Conservation (phyloP, 2,888 invertebrate genomes). For the Sipunculus nudus region DNA sequence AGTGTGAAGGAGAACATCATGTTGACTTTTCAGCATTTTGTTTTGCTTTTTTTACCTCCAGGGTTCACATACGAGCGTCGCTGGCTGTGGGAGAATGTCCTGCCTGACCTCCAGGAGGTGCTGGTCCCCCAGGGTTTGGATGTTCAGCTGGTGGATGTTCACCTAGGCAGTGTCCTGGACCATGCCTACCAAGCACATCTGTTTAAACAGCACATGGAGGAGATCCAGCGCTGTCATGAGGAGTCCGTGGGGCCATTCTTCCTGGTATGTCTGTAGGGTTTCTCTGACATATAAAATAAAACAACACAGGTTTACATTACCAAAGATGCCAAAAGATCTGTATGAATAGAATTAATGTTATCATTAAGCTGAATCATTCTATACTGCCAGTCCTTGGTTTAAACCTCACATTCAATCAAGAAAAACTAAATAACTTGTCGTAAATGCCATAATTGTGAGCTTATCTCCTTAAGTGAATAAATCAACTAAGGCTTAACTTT, state of each 20-base stretch:
- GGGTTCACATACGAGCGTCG: slow-evolving; percentile 1
- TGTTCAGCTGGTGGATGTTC: neutral
- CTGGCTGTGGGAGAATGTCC: neutral
- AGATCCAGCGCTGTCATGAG: neutral
- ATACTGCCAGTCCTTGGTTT: too few species aligned
- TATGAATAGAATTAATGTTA: too few species aligned
- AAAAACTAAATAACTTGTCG: too few species aligned
- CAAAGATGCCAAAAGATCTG: too few species aligned
- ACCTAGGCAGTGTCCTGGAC: neutral
- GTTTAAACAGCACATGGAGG: neutral
- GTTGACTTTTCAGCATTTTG: neutral
- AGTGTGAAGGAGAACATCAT: too few species aligned
- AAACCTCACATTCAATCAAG: too few species aligned
- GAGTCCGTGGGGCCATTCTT: neutral
- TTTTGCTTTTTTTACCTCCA: neutral
- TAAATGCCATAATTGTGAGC: too few species aligned
- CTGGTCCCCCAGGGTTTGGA: neutral
- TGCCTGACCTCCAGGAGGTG: neutral
- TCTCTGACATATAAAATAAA: too few species aligned
- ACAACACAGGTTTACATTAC: too few species aligned
- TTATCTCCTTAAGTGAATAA: too few species aligned
- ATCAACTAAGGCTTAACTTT: too few species aligned
- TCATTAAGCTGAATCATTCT: too few species aligned
- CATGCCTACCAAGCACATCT: neutral
- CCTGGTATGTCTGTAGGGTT: neutral